A percentile compares a stretch with the other conserved stretches of the same genome.
These are phyloP conservation scores for Conus ventricosus DNA, from an alignment of 1,140 invertebrate genomes.

Conservation along the genomic window DNA sequence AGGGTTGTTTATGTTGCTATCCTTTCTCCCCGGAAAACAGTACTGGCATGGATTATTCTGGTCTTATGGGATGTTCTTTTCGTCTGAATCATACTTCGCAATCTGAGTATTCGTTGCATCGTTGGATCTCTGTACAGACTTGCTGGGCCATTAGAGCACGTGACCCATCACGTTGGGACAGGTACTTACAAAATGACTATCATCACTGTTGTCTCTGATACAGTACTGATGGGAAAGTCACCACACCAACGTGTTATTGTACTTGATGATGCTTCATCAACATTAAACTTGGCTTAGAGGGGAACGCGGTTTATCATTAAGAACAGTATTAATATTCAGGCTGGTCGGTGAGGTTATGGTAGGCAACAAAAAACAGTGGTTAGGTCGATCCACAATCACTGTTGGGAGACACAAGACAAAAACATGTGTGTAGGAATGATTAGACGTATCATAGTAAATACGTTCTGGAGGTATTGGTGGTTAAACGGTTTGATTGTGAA, in stretches of 20 bases:
- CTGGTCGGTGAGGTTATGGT: neutral
- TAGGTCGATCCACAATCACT: neutral
- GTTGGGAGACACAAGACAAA: neutral
- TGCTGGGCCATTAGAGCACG: conserved; percentile 12
- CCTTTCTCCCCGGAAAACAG: neutral
- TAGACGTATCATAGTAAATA: neutral
- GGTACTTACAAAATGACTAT: neutral
- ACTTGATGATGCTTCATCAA: neutral
- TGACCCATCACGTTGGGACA: neutral
- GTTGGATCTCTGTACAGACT: neutral
- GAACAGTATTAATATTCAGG: no score
- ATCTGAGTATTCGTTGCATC: neutral
- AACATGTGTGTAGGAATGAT: neutral
- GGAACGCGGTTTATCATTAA: neutral
- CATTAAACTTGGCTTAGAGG: neutral
- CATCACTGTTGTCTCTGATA: neutral
- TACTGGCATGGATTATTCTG: neutral
- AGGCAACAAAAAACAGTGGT: neutral
- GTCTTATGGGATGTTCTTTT: neutral
- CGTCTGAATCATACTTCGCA: conserved; percentile 10
- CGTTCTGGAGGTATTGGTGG: neutral
- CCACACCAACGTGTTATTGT: conserved; percentile 20
- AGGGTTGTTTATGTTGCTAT: neutral
- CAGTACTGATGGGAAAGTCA: conserved; percentile 6
- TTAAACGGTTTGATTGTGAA: neutral